Conservation (phyloP, 2,113 vertebrate species). For the Suncus etruscus region DNA sequence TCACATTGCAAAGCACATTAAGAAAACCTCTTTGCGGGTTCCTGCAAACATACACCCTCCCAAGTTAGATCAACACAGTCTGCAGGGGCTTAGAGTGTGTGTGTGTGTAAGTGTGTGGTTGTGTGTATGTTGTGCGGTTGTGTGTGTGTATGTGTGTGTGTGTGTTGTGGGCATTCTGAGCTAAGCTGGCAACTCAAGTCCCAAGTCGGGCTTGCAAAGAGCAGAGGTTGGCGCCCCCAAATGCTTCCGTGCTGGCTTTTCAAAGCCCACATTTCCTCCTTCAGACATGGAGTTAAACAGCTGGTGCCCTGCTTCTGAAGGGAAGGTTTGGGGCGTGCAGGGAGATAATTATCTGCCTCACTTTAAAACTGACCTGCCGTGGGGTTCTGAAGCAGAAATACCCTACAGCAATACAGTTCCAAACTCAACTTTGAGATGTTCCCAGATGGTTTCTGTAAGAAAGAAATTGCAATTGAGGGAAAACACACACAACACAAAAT, state of each 20-base stretch:
- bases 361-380: background rate
- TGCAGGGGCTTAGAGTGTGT: background rate
- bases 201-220: too few relatives aligned
- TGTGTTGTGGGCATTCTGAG: too few relatives aligned
- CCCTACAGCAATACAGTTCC: background rate
- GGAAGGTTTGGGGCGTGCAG: background rate
- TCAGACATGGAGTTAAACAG: background rate
- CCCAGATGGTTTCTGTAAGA: background rate
- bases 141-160: too few relatives aligned
- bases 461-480: too few relatives aligned
- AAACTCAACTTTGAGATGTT: background rate
- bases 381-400: background rate
- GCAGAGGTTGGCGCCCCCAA: too few relatives aligned
- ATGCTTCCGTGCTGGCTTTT: background rate
- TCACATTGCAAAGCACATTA: background rate
- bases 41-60: background rate
- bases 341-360: background rate
- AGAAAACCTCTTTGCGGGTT: background rate
- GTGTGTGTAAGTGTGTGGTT: too few relatives aligned
- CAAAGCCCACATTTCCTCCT: background rate
- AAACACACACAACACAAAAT: too few relatives aligned
- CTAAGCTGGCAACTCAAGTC: too few relatives aligned
- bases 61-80: too few relatives aligned
- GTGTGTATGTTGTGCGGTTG: too few relatives aligned
- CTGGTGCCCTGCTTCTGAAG: background rate